Percentiles rank a stretch among this genome's conserved stretches.
Conservation (phyloP, 2,888 invertebrate species). For the Mesorhabditis belari region DNA sequence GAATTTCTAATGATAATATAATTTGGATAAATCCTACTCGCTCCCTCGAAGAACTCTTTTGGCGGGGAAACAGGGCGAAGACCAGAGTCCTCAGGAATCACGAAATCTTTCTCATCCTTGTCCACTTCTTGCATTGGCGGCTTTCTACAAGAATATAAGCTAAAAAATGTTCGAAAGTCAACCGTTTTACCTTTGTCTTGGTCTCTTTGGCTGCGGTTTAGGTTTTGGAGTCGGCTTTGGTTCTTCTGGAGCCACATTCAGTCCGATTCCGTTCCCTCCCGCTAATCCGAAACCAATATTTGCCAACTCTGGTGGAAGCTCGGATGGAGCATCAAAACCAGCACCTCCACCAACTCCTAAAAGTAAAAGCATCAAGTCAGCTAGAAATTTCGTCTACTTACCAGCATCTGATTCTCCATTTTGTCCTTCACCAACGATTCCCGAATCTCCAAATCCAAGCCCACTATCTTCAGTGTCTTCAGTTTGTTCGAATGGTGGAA, state of each 20-base stretch:
- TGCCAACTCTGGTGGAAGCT: constrained; percentile 34
- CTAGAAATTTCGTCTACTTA: neutral
- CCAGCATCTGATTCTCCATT: constrained; percentile 11
- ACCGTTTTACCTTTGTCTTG: constrained; percentile 11
- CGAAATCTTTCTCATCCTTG: constrained; percentile 18
- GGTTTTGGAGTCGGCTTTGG: constrained; percentile 1
- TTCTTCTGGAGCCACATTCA: constrained; percentile 21
- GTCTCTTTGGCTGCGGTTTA: constrained; percentile 7
- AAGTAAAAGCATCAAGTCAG: neutral
- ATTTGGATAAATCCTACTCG: constrained; percentile 16
- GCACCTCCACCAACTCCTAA: constrained; percentile 19
- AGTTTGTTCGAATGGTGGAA: constrained; percentile 8
- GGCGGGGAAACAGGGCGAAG: constrained; percentile 48
- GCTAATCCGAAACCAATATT: constrained; percentile 28
- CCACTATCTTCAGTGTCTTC: constrained; percentile 8
- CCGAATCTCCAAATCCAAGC: constrained; percentile 4
- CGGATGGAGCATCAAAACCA: constrained; percentile 32
- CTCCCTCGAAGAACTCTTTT: constrained; percentile 39
- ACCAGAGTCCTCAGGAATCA: constrained; percentile 50
- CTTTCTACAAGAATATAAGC: constrained; percentile 15
- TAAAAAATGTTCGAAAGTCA: neutral
- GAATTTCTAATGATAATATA: neutral
- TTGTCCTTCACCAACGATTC: constrained; percentile 1
- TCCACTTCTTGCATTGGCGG: constrained; percentile 22
- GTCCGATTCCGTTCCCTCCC: constrained; percentile 20